These are phyloP conservation scores for Neofelis nebulosa DNA, from an alignment of 2,113 vertebrate genomes.

Conservation along the genomic window DNA sequence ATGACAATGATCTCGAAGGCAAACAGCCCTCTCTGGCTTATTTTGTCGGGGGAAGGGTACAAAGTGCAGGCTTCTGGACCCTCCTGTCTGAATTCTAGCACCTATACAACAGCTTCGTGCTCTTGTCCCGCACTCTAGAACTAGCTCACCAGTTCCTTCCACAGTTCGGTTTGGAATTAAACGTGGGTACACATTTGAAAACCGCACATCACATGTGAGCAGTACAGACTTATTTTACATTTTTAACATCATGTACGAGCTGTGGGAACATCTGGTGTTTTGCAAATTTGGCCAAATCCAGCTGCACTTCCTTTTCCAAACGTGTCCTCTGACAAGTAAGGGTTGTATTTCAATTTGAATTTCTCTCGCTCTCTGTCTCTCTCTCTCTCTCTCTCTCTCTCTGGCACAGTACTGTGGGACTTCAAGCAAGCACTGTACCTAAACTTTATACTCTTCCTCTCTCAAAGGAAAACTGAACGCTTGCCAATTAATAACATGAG, in stretches of 20 bases:
- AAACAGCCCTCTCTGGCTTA: not conserved
- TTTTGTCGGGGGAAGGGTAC: not conserved
- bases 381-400: not conserved
- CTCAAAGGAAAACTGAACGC: not conserved
- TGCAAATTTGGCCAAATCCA: slow-evolving; percentile 37
- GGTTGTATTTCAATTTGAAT: not conserved
- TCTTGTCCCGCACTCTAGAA: not conserved
- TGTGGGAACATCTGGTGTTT: slow-evolving; percentile 68
- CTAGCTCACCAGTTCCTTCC: not conserved
- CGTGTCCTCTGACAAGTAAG: not conserved
- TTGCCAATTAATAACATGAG: slow-evolving; percentile 2
- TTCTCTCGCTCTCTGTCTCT: not conserved
- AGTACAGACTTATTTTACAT: slow-evolving; percentile 35
- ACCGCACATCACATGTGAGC: not conserved
- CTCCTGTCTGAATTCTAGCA: not conserved
- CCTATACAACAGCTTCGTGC: not conserved
- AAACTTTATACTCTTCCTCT: not conserved
- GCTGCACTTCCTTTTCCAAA: slow-evolving; percentile 37
- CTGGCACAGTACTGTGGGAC: too few species aligned
- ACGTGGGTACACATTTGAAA: not conserved
- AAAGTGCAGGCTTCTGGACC: not conserved
- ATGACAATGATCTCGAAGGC: not conserved
- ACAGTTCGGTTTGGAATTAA: slow-evolving; percentile 7
- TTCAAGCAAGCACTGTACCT: not conserved
- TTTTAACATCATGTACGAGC: slow-evolving; percentile 47